These are phyloP conservation scores for Drosophila dunni DNA, from an alignment of 1,140 invertebrate genomes.

Conservation along the genomic window DNA sequence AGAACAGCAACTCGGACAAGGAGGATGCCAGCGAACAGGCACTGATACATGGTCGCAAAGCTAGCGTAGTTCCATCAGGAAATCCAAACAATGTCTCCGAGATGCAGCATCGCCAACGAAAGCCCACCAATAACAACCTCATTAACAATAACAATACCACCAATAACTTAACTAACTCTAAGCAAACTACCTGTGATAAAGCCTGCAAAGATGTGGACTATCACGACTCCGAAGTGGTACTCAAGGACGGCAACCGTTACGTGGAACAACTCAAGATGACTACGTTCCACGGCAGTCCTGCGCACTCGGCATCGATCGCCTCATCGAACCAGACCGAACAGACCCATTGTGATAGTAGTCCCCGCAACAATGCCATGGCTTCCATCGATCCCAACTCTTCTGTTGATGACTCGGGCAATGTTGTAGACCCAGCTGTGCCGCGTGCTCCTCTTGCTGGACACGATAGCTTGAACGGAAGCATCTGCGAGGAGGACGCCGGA, in stretches of 20 bases:
- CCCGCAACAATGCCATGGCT: constrained; percentile 44
- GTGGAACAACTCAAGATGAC: constrained; percentile 70
- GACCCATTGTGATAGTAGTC: constrained; percentile 74
- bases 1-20: constrained; percentile 83
- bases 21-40: constrained; percentile 72
- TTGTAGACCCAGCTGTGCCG: constrained; percentile 23
- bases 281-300: constrained; percentile 67
- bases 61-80: constrained; percentile 9
- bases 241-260: constrained; percentile 63
- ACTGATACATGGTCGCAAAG: constrained; percentile 55
- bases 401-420: constrained; percentile 11
- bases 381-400: constrained; percentile 47
- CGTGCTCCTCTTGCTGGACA: constrained; percentile 67
- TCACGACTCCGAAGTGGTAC: constrained; percentile 60
- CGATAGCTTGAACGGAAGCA: constrained; percentile 63
- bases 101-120: constrained; percentile 82
- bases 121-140: constrained; percentile 54
- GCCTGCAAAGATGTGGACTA: constrained; percentile 66
- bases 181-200: constrained; percentile 78
- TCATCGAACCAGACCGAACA: constrained; percentile 82
- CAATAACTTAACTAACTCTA: constrained; percentile 60
- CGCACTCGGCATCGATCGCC: constrained; percentile 63
- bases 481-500: constrained; percentile 48
- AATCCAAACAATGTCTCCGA: constrained; percentile 54
- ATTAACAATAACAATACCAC: constrained; percentile 69